Evolutionary conservation across 2,888 invertebrate genomes (phyloP), one percentile per base, ranked within the genome.

Genomic region (Monochamus alternatus): DNA sequence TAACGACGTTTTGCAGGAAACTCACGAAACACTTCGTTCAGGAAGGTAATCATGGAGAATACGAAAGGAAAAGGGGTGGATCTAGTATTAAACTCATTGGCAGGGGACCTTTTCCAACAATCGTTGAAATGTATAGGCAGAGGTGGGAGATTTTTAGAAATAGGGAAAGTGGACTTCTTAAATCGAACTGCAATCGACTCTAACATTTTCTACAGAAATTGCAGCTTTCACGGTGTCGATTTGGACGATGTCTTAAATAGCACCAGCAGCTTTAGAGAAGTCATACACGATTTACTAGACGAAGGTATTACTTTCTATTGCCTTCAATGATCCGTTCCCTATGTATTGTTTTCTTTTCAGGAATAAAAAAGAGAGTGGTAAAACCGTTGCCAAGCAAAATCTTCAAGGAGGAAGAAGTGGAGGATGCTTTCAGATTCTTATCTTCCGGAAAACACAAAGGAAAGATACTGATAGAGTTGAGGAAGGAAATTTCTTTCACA

Each of bases 41-140:
- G 98, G 89, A 94, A 95, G 87, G 91, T 97, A 85, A 91, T 98
- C 69, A 91, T 95, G 87, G 91, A 91, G 62, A 93, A 94, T 85
- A 98, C 98, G 0, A 89, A 92, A 80, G 98, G 98, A 47, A 92
- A 92, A 83, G 98, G 98, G 75, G 98, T 98, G 5, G 96, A 99
- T 89, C 89, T 98, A 74, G 95, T 98, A 10, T 89, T 97, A 9
- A 98, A 98, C 88, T 97, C 97, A 0, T 89, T 98, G 68, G 93
- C 97, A 0, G 97, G 96, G 84, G 97, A 98, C 62, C 97, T 97
- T 87, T 90, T 98, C 1, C 91, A 93, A 85, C 95, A 93, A 0
- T 93, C 93, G 0, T 86, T 93, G 0, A 89, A 92, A 3, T 94
- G 93, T 80, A 86, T 94, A 7, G 92, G 90, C 0, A 77, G 81